Evolutionary conservation across 2,113 vertebrate species (phyloP).

Genomic region (Desmodus rotundus): DNA sequence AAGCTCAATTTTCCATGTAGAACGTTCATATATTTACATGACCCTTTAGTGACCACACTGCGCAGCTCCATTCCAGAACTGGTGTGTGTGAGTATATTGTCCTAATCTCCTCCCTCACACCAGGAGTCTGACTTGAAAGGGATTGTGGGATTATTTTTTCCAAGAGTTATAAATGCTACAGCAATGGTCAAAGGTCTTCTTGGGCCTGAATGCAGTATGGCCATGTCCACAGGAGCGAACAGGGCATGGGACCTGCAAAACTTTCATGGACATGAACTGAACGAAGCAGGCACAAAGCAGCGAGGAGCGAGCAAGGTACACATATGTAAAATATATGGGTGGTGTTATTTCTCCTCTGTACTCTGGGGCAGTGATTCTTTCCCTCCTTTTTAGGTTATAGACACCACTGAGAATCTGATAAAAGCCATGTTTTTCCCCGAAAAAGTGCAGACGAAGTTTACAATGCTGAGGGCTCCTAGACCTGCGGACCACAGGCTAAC

Average conservation of each 20-base stretch:
- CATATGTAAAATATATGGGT: neutral
- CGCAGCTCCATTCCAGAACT: neutral
- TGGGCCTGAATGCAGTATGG: neutral
- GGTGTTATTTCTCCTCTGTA: neutral
- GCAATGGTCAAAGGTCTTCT: neutral
- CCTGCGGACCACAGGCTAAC: neutral
- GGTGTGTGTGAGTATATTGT: neutral
- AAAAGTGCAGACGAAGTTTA: neutral
- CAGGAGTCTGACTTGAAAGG: neutral
- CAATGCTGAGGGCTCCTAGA: neutral
- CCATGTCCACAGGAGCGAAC: neutral
- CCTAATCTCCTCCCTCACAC: neutral
- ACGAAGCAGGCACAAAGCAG: neutral
- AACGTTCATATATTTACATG: neutral
- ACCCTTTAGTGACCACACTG: neutral
- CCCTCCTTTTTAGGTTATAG: neutral
- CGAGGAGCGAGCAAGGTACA: neutral
- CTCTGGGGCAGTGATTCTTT: neutral
- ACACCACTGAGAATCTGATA: neutral
- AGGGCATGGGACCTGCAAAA: neutral
- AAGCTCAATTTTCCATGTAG: neutral
- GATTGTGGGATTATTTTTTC: neutral
- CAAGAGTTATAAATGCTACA: neutral
- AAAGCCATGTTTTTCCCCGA: neutral
- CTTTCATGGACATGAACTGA: neutral